A percentile compares a stretch with the other conserved stretches of the same genome.
Conservation (phyloP, 2,797 vertebrate species). For the Muscicapa comitata region DNA sequence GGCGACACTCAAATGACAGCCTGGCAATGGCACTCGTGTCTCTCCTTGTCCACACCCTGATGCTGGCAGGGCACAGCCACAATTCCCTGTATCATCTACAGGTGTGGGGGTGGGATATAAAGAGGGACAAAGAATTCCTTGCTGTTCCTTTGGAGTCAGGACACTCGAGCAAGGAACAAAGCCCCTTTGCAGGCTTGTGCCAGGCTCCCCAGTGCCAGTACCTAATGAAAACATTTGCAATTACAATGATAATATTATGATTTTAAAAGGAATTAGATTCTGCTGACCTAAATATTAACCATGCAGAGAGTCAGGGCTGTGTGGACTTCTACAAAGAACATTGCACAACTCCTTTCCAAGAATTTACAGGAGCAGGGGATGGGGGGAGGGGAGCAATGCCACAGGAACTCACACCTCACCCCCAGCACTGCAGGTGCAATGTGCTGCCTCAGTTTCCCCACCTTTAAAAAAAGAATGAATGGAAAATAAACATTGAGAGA, state of each 20-base stretch:
- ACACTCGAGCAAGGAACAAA: not conserved
- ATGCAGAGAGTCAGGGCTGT: not conserved
- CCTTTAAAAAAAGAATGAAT: not conserved
- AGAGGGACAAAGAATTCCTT: not conserved
- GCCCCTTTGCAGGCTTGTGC: not conserved
- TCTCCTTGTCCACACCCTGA: rapidly evolving
- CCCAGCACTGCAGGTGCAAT: not conserved
- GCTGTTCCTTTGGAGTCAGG: not conserved
- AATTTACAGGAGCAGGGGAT: not conserved
- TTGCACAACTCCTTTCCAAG: not conserved
- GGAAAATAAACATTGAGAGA: not conserved
- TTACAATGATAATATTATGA: constrained; percentile 23
- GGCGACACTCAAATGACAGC: not conserved
- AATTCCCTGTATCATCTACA: not conserved
- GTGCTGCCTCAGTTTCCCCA: not conserved
- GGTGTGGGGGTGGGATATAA: not conserved
- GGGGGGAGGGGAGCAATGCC: rapidly evolving
- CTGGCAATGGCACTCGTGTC: not conserved
- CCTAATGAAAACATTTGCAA: constrained; percentile 50
- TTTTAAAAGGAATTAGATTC: constrained; percentile 36
- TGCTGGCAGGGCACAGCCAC: not conserved
- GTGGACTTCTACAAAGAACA: not conserved
- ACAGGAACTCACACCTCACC: not conserved
- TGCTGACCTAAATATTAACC: constrained; percentile 42
- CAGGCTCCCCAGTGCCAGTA: not conserved